Base-by-base conservation (phyloP, 2,888 invertebrate genomes). In the Psococerastis gibbosa region DNA sequence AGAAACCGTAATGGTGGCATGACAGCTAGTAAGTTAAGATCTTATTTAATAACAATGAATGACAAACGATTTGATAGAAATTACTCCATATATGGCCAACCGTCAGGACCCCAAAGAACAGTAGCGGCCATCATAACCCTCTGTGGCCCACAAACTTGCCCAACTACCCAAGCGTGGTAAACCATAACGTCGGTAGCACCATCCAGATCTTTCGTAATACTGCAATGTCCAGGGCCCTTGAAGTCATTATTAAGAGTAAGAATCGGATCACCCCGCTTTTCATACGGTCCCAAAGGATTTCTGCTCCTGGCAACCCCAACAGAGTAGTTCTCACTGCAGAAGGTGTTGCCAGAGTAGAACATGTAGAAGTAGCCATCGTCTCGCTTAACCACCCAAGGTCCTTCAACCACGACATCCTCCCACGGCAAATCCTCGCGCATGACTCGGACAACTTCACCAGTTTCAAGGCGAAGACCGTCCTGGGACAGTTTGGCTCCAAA, bases 361-460 rank as follows among this genome's bases (percentile, higher is more conserved):
- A 38, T 17, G 20, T 17, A 5, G n/a, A n/a, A 38, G 17, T 33
- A 9, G 11, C 18, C 20, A 11, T 18, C 38, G 6, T 6, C 8
- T 5, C 20, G 6, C 5, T 20, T 3, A 22, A 38, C 38, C 3
- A 38, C 4, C 6, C 6, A 38, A 4, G 38, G 38, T 11, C 18
- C 38, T 17, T 38, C 38, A 9, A 38, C 38, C 6, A 38, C 38
- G 4, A 13, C 18, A 3, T 20, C 38, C 20, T 38, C 38, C 20
- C 20, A 5, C 20, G 16, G 16, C 4, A 5, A 5, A 11, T 38
- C 38, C 15, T 38, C 20, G 4, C 9, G 9, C 20, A 38, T 17
- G 8, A 27, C 6, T 3, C 15, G 38, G n/a, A 13, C 5, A 3
- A 11, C 11, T 11, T 27, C 27, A 27, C 27, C 27, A 11, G 6